Conservation (phyloP, 2,888 invertebrate genomes). For the Arge pagana region DNA sequence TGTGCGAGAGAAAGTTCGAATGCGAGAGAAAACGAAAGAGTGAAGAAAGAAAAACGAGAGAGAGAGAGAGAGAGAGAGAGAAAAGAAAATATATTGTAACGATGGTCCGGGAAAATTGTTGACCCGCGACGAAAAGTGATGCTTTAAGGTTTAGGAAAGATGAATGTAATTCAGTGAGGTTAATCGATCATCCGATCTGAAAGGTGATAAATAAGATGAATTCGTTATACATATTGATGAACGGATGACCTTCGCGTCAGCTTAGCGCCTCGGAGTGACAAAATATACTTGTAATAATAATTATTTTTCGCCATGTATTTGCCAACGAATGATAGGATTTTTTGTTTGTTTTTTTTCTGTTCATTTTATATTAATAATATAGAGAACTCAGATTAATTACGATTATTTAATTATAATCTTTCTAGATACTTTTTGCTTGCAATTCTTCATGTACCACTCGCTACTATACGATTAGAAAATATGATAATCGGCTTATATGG, state of each 20-base stretch:
- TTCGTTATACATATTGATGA: too few relatives aligned
- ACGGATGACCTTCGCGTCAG: too few relatives aligned
- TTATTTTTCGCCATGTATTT: constrained; percentile 57
- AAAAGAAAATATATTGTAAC: too few relatives aligned
- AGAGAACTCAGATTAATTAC: constrained; percentile 50
- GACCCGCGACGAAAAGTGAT: not conserved
- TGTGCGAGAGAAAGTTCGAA: too few relatives aligned
- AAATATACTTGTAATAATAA: constrained; percentile 49
- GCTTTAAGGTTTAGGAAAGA: too few relatives aligned
- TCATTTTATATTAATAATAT: constrained; percentile 51
- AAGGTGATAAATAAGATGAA: too few relatives aligned
- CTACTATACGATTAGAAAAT: constrained; percentile 5
- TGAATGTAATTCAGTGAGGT: too few relatives aligned
- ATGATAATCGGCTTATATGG: not conserved
- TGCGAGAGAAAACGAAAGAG: too few relatives aligned
- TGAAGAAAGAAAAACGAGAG: too few relatives aligned
- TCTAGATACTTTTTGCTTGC: constrained; percentile 48
- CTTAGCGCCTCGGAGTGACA: constrained; percentile 55
- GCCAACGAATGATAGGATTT: constrained; percentile 54
- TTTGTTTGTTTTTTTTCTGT: constrained; percentile 40
- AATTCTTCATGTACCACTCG: constrained; percentile 4
- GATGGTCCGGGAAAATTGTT: too few relatives aligned
- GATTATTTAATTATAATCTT: constrained; percentile 53
- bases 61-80: too few relatives aligned
- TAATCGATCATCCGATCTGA: too few relatives aligned